Percentiles rank a stretch among this genome's conserved stretches.
Conservation (phyloP, 2,113 vertebrate species). For the Ammospiza nelsoni region DNA sequence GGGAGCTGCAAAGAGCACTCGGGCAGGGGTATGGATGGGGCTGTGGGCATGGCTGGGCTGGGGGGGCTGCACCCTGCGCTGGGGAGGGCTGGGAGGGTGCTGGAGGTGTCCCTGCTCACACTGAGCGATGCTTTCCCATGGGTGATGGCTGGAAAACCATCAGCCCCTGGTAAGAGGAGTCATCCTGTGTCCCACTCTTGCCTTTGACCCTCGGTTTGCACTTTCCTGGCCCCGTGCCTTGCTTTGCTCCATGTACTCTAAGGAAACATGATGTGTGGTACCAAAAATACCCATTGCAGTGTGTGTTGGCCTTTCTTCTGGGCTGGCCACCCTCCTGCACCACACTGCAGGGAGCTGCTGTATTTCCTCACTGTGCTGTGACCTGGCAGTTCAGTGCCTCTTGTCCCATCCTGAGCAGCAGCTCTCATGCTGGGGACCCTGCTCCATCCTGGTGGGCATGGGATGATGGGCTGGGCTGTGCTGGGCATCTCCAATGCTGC, state of each 20-base stretch:
- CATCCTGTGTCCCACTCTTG: fast-evolving
- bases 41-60: background rate
- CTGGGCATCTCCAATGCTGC: fast-evolving
- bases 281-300: background rate
- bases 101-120: fast-evolving
- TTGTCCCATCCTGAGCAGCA: background rate
- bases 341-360: fast-evolving
- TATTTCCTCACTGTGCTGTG: fast-evolving
- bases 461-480: background rate
- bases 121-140: background rate
- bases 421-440: background rate
- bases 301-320: background rate
- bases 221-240: background rate
- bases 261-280: background rate
- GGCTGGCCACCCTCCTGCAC: background rate
- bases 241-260: background rate
- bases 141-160: background rate
- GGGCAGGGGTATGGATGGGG: background rate
- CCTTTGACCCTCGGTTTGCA: background rate
- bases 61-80: background rate
- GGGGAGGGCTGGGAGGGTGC: background rate
- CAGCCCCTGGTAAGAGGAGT: fast-evolving
- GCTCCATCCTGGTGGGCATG: background rate
- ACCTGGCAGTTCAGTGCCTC: fast-evolving
- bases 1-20: fast-evolving